Evolutionary conservation across 2,888 invertebrate species (phyloP).

Genomic region (Heliconius erato): DNA sequence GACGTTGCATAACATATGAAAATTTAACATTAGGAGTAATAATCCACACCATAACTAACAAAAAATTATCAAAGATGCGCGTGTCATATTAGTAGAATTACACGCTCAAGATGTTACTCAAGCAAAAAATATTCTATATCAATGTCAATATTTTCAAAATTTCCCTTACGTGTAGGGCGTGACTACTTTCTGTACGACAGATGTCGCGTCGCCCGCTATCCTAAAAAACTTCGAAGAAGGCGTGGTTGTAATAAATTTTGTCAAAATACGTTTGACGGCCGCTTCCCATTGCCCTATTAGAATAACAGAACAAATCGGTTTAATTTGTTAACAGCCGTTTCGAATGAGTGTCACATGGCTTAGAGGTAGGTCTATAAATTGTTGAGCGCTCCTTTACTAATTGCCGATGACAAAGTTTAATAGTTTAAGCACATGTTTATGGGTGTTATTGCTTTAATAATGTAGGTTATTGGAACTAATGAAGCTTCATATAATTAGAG

Average conservation of each 20-base stretch:
- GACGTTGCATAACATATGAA: neutral
- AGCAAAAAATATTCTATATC: conserved; percentile 43
- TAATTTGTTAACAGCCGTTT: conserved; percentile 85
- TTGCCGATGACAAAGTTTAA: conserved; percentile 84
- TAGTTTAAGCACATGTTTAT: conserved; percentile 81
- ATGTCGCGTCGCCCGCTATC: conserved; percentile 75
- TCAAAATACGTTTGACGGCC: conserved; percentile 83
- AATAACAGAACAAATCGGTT: conserved; percentile 85
- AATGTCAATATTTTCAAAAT: conserved; percentile 66
- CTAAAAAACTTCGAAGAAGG: conserved; percentile 77
- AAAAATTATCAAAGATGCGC: conserved; percentile 31
- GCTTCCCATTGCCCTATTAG: conserved; percentile 84
- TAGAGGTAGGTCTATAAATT: conserved; percentile 73
- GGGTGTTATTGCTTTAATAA: conserved; percentile 57
- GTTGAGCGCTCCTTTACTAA: conserved; percentile 81
- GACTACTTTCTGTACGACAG: conserved; percentile 76
- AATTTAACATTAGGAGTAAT: neutral
- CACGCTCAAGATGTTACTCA: conserved; percentile 41
- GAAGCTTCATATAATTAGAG: neutral
- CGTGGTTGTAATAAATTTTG: conserved; percentile 85
- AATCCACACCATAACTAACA: neutral
- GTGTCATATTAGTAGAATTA: conserved; percentile 33
- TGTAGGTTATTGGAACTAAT: neutral
- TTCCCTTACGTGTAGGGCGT: conserved; percentile 72
- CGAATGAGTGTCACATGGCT: conserved; percentile 83